Base-by-base conservation (phyloP, 1,140 invertebrate species). In the Fopius arisanus region DNA sequence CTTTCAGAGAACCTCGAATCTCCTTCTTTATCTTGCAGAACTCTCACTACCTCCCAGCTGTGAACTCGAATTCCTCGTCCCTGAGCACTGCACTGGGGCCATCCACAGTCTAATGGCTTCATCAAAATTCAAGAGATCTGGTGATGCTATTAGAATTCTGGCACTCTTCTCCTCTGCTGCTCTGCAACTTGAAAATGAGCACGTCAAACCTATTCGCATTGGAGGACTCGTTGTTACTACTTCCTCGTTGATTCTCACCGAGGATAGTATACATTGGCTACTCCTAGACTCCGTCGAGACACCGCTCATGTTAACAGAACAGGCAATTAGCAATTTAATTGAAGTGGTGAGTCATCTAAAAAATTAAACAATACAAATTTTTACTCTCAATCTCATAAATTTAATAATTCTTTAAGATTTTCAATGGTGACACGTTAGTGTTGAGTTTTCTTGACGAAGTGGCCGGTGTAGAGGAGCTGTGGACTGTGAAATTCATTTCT, bases 301-400 rank as follows among this genome's bases (percentile, higher is more conserved):
- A 67, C 83, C 86, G 5, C 31, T 67, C 2, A 76, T 84, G 48
- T 72, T 80, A 48, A 78, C 67, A 19, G 84, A 87, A 28, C 89
- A 90, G 77, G 78, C 82, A 9, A 88, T 90, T 82, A 89, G 83
- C 73, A 90, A 90, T 81, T 82, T 91, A 41, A 87, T 91, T 1
- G 88, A 89, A 75, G 84, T 90, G 72, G 89, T 90, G 72, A 84
- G 84, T 73, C n/a, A n/a, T n/a, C n/a, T n/a, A n/a, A 54, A 16
- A 43, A 65, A 14, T 12, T 26, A 43, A 37, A 43, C 51, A 54
- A 54, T 75, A 40, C 28, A 26, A 43, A 74, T 73, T 41, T 14
- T 65, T 29, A 41, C 19, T 40, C 37, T 37, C 6, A 19, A 62
- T 69, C 21, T 74, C 31, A 23, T 37, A 73, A 54, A 68, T 63